Evolutionary conservation across 2,888 invertebrate species (phyloP).

Genomic region (Phyto melanocephala): DNA sequence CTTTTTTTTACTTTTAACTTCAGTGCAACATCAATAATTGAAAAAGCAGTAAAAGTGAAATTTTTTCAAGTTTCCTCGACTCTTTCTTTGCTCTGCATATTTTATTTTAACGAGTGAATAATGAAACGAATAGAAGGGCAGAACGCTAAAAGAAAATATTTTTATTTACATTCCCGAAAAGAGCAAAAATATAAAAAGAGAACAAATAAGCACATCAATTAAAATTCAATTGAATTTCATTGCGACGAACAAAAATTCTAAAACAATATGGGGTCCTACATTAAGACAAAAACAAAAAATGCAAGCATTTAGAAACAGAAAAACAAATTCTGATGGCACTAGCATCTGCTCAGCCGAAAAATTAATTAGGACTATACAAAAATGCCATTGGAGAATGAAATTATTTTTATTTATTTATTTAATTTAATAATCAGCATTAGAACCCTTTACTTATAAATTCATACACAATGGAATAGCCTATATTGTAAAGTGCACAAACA

Average conservation of each 20-base stretch:
- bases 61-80: slow-evolving; percentile 14
- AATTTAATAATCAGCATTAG: too few species aligned
- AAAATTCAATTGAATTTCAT: slow-evolving; percentile 49
- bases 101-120: slow-evolving; percentile 8
- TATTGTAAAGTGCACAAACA: too few species aligned
- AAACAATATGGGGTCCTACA: background rate
- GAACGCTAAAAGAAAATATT: slow-evolving; percentile 46
- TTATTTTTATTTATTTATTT: too few species aligned
- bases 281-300: background rate
- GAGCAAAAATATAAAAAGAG: background rate
- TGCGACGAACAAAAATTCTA: slow-evolving; percentile 12
- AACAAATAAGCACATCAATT: slow-evolving; percentile 32
- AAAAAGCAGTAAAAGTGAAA: background rate
- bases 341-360: too few species aligned
- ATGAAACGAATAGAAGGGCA: background rate
- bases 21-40: slow-evolving; percentile 1
- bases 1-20: background rate
- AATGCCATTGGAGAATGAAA: too few species aligned
- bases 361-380: too few species aligned
- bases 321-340: too few species aligned
- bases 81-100: background rate
- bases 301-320: background rate
- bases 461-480: too few species aligned
- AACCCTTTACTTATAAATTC: too few species aligned
- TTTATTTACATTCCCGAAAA: slow-evolving; percentile 24